Evolutionary conservation across 2,113 vertebrate species (phyloP), one percentile per base, ranked within the genome.

Genomic region (Bos indicus): DNA sequence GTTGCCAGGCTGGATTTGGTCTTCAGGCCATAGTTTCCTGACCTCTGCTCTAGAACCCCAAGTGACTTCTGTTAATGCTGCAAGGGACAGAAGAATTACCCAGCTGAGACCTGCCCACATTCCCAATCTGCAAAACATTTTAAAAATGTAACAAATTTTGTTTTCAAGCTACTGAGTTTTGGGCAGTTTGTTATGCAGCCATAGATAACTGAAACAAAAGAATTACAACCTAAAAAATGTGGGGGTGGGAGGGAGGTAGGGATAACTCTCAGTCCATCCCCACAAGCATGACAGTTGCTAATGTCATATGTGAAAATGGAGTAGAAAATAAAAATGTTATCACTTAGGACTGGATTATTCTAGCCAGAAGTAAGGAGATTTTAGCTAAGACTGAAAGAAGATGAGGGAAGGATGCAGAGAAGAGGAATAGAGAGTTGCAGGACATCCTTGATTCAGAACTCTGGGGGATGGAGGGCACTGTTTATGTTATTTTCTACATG

Each of bases 81-180:
- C 17, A 40, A 4, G 25, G 23, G 92, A 48, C 40, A 59, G 95
- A 97, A 93, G 77, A 98, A 94, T 80, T 80, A 13, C 2, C 78
- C 19, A 1, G 74, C 48, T 33, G 54, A 95, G 54, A 36, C 60
- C 57, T 88, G 23, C 54, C 92, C 74, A 90, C 21, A 94, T 88
- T 56, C 15, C 43, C 71, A 71, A 60, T 51, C 56, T 62, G 40
- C 16, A 48, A 62, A 77, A 80, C 57, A 7, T 7, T 81, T 95
- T 91, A 3, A 56, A 74, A 48, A 57, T 56, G 57, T 85, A 87
- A 83, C 9, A n/a, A 33, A 26, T 54, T 26, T 52, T 52, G 11
- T 64, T 59, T 83, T 88, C 26, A 84, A 84, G 26, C 30, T 15
- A 36, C 16, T 57, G 59, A 17, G 1, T 51, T 87, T 30, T 0